These are phyloP conservation scores for Brachylomia viminalis DNA, from an alignment of 2,888 invertebrate species.

Conservation along the genomic window DNA sequence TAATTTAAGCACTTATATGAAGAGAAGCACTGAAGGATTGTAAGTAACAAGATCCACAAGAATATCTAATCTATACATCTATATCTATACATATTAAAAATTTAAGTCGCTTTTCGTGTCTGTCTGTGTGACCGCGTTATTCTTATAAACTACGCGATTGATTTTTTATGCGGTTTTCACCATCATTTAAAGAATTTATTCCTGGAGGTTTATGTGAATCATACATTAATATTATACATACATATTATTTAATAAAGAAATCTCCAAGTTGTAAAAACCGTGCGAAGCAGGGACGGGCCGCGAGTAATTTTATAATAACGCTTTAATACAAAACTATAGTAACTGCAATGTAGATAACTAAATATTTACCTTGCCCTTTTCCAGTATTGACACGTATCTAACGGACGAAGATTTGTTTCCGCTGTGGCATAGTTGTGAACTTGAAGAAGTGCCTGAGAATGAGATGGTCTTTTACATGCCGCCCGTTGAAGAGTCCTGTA, in stretches of 20 bases:
- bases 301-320: neutral
- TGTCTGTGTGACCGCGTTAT: neutral
- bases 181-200: neutral
- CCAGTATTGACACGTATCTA: constrained; percentile 75
- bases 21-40: constrained; percentile 76
- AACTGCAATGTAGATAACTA: neutral
- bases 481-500: constrained; percentile 88
- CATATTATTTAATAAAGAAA: neutral
- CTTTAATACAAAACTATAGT: neutral
- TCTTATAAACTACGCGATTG: neutral
- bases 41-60: constrained; percentile 68
- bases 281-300: neutral
- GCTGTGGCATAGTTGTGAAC: constrained; percentile 78
- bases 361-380: constrained; percentile 58
- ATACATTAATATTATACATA: neutral
- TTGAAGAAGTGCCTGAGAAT: constrained; percentile 78
- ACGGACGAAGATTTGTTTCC: constrained; percentile 81
- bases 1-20: constrained; percentile 71
- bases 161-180: neutral
- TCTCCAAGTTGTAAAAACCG: neutral
- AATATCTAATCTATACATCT: neutral
- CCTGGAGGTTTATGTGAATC: neutral
- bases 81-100: neutral
- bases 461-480: constrained; percentile 88
- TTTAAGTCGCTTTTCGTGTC: neutral